These are phyloP conservation scores for Drosophila demipolita DNA, from an alignment of 2,888 invertebrate species.

Conservation along the genomic window DNA sequence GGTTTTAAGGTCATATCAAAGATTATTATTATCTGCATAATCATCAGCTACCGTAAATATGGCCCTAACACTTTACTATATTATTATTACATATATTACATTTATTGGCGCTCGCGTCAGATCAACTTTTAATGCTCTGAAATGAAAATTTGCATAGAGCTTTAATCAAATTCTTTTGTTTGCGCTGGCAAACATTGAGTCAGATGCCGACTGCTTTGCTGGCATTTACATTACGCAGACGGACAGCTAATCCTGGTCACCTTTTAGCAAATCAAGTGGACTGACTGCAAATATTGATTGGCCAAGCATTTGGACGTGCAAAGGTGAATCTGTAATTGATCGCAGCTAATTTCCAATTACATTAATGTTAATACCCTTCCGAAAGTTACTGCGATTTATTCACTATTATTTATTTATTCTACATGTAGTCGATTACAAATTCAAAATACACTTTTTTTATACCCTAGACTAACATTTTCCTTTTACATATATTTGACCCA, in stretches of 20 bases:
- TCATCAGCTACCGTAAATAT: slow-evolving; percentile 50
- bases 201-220: slow-evolving; percentile 45
- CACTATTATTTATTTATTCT: background rate
- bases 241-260: slow-evolving; percentile 50
- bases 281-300: slow-evolving; percentile 9
- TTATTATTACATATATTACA: slow-evolving; percentile 14
- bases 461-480: background rate
- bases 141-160: slow-evolving; percentile 27
- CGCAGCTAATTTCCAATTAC: slow-evolving; percentile 14
- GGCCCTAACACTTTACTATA: slow-evolving; percentile 64
- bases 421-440: background rate
- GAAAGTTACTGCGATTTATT: background rate
- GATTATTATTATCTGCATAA: slow-evolving; percentile 54
- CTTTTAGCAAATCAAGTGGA: slow-evolving; percentile 39
- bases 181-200: slow-evolving; percentile 49
- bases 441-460: background rate
- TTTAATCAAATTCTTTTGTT: slow-evolving; percentile 59
- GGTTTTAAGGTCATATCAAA: slow-evolving; percentile 40
- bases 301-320: slow-evolving; percentile 12
- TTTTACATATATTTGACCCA: background rate
- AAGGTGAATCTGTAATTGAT: slow-evolving; percentile 8
- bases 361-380: background rate
- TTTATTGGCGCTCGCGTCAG: slow-evolving; percentile 1
- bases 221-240: slow-evolving; percentile 56
- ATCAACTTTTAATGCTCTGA: slow-evolving; percentile 25